phyloP scores from a whole-genome alignment of 2,888 invertebrate species.

The Agrochola litura region DNA sequence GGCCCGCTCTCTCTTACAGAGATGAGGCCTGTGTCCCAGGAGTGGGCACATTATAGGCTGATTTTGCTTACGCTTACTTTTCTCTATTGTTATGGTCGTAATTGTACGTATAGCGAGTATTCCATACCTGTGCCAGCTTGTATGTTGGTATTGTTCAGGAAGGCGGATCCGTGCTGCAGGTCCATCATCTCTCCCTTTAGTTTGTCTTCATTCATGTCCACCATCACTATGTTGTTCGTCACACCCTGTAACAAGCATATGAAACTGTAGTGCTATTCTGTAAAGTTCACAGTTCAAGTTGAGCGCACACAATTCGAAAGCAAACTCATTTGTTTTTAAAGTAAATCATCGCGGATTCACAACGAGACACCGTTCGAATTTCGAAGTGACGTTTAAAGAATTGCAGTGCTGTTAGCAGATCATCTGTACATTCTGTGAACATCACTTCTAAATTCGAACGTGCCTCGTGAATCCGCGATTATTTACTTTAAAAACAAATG shows the following conservation, averaged over 20 bases:
- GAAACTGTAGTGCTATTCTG: background rate
- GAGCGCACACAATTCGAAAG: no score
- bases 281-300: no score
- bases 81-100: background rate
- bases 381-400: no score
- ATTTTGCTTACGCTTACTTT: background rate
- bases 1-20: background rate
- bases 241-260: slow-evolving; percentile 90
- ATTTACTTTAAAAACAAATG: background rate
- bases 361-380: no score
- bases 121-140: slow-evolving; percentile 90
- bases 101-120: background rate
- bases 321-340: no score
- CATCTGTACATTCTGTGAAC: background rate
- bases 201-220: slow-evolving; percentile 96
- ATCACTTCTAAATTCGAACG: background rate
- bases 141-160: slow-evolving; percentile 95
- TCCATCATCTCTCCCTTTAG: slow-evolving; percentile 97
- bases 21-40: background rate
- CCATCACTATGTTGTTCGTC: slow-evolving; percentile 94
- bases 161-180: slow-evolving; percentile 96
- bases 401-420: background rate
- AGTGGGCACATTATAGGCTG: background rate
- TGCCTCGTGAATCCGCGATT: background rate
- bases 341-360: no score